Evolutionary conservation across 2,797 vertebrate genomes (phyloP), one percentile per base, ranked within the genome.

Genomic region (Sciaenops ocellatus): DNA sequence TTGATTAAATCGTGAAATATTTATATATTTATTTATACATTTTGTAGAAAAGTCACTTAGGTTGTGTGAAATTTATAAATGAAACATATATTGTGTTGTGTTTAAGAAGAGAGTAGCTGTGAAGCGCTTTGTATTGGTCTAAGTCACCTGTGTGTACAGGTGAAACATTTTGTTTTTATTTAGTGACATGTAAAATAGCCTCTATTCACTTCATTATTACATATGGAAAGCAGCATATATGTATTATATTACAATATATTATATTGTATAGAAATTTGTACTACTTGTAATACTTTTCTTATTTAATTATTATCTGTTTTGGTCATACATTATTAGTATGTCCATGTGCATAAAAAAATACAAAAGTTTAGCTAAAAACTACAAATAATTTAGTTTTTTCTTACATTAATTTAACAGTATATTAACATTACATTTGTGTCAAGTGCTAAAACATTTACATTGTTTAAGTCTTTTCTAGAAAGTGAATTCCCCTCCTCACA

Each of bases 401-500:
- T 34, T 34, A 34, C 7, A 34, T 34, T 34, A 34, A 34, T 34
- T 30, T 30, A 30, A 30, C 28, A 30, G 5, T 30, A 30, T 30
- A 30, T 34, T 34, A 34, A 34, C 34, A 34, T 34, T 34, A 34
- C 26, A 26, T 26, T 64, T 66, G 46, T 41, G 15, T 1, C 4
- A 28, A 24, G 66, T 56, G 41, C 11, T 61, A 44, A 55, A 70
- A 41, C 30, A 20, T 73, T 76, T n/a, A 1, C 67, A 30, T 67
- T 10, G 56, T 68, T 46, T 22, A 60, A 5, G n/a, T 69, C 20
- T 28, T 6, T 7, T 10, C 24, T 61, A n/a, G 16, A 76, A 63
- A 41, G 24, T 41, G 28, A 64, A 26, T 75, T 69, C 67, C 68
- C n/a, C 18, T 63, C 17, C 56, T 73, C 69, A 46, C 20, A 80